Conservation (phyloP, 2,888 invertebrate species). For the Drosophila macrothrix region DNA sequence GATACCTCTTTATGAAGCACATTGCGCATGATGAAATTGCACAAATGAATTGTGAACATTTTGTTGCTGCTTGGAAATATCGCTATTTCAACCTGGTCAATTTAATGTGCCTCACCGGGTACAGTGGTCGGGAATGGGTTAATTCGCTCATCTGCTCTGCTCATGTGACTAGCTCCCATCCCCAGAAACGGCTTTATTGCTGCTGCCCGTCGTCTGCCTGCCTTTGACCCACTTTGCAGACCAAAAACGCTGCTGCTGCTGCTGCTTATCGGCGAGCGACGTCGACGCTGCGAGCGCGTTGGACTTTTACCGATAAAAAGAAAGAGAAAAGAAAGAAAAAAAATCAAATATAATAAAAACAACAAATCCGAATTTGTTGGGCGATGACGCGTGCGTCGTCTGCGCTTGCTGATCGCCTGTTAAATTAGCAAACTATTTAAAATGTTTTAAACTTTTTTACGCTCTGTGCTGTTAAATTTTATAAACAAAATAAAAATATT, state of each 20-base stretch:
- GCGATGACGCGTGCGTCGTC: constrained; percentile 17
- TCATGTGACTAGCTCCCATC: constrained; percentile 3
- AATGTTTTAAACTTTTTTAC: constrained; percentile 83
- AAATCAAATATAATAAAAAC: neutral
- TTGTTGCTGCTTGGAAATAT: neutral
- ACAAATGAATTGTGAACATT: neutral
- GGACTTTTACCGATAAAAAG: constrained; percentile 58
- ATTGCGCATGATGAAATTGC: neutral
- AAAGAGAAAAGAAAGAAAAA: neutral
- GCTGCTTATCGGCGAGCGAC: constrained; percentile 37
- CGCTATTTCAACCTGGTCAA: neutral
- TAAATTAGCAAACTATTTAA: constrained; percentile 83
- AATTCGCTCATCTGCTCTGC: neutral
- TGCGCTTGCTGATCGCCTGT: constrained; percentile 67
- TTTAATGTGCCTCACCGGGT: neutral
- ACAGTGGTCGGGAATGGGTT: neutral
- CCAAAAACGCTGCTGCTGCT: constrained; percentile 34
- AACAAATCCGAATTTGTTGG: constrained; percentile 32
- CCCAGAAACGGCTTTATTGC: neutral
- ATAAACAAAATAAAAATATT: constrained; percentile 77
- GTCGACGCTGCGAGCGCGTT: constrained; percentile 12
- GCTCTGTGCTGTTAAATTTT: constrained; percentile 63
- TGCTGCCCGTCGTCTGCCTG: constrained; percentile 3
- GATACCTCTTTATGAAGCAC: neutral
- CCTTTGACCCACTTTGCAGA: constrained; percentile 48